phyloP scores from a whole-genome alignment of 2,113 vertebrate species.

The Pontoporia blainvillei region DNA sequence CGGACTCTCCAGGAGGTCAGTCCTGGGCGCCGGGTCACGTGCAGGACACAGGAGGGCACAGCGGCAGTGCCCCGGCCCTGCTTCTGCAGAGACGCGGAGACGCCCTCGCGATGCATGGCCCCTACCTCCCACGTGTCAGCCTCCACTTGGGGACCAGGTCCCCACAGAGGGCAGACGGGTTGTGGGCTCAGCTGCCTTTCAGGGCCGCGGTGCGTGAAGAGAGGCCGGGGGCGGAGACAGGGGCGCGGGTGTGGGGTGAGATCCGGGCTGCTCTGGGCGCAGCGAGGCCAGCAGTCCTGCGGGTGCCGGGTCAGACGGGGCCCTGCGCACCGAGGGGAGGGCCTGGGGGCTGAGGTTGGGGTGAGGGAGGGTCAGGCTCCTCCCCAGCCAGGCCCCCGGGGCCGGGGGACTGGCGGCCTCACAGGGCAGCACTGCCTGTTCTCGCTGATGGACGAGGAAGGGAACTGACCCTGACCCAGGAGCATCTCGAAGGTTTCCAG shows the following conservation, averaged over 20 bases:
- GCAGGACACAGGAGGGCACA: not conserved
- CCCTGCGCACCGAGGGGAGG: no score
- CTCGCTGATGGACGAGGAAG: accelerated
- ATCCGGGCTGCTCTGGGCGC: not conserved
- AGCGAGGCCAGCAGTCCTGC: no score
- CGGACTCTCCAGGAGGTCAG: not conserved
- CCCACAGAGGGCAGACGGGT: not conserved
- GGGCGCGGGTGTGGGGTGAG: no score
- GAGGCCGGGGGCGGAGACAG: not conserved
- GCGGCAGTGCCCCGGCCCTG: accelerated
- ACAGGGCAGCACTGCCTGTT: accelerated
- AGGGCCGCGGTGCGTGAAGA: accelerated
- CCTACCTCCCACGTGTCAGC: not conserved
- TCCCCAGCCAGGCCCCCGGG: not conserved
- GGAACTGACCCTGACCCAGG: not conserved
- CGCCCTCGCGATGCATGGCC: accelerated
- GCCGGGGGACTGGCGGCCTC: not conserved
- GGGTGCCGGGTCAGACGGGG: no score
- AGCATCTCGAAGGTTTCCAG: not conserved
- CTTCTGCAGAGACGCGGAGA: not conserved
- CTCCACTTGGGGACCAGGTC: not conserved
- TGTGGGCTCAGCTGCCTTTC: not conserved
- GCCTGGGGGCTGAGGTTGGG: not conserved
- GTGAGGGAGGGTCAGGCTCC: no score
- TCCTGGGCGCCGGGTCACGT: accelerated